Evolutionary conservation across 35 echinoderm and acorn worm genomes (phyloP).

Genomic region (Nesometra sesokonis): DNA sequence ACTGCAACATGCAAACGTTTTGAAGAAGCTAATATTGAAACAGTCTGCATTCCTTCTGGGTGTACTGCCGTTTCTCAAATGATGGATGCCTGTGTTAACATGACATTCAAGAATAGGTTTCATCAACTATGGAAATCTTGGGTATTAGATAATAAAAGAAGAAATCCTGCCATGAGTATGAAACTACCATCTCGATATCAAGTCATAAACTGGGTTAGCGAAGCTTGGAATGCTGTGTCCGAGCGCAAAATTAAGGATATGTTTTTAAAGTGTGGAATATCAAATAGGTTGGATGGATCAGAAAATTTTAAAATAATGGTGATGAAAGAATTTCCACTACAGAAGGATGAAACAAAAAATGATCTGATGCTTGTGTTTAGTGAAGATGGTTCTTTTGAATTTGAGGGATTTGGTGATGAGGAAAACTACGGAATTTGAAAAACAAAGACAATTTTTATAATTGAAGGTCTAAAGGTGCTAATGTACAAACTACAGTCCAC

Average conservation of each 20-base stretch:
- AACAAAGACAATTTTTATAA: too few relatives aligned
- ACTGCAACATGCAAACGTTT: neutral
- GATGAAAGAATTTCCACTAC: neutral
- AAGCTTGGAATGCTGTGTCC: neutral
- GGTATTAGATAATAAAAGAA: neutral
- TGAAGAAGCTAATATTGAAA: neutral
- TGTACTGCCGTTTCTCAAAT: neutral
- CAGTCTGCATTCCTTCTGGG: neutral
- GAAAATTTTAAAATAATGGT: neutral
- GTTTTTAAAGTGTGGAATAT: neutral
- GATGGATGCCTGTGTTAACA: neutral
- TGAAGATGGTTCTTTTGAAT: neutral
- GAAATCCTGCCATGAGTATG: neutral
- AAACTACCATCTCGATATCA: neutral
- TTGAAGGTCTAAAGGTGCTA: too few relatives aligned
- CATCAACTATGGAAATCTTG: neutral
- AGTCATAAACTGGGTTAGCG: neutral
- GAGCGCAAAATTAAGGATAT: neutral
- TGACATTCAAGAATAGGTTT: neutral
- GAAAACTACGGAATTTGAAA: neutral
- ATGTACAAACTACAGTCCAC: too few relatives aligned
- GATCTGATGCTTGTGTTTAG: neutral
- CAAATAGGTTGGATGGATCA: neutral
- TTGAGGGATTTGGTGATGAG: neutral
- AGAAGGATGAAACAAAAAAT: neutral